Percentiles rank a stretch among this genome's conserved stretches.
phyloP scores from a whole-genome alignment of 2,888 invertebrate genomes.

The Clanis bilineata region DNA sequence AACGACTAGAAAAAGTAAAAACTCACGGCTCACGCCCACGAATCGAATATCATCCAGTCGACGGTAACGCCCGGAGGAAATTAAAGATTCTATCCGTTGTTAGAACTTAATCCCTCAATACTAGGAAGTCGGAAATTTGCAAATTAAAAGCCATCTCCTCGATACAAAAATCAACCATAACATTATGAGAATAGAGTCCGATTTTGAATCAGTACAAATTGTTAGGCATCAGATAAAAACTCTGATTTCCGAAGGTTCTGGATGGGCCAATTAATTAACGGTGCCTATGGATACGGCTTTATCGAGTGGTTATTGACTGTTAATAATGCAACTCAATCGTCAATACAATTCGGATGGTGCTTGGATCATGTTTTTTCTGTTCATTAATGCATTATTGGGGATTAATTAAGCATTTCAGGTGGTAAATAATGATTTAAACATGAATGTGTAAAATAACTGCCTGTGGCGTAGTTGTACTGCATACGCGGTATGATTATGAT shows the following conservation, averaged over 20 bases:
- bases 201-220: constrained; percentile 24
- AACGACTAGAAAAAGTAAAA: constrained; percentile 22
- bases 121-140: constrained; percentile 77
- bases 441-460: too few species aligned
- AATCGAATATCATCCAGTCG: constrained; percentile 58
- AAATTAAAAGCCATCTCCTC: constrained; percentile 60
- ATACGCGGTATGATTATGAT: too few species aligned
- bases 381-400: neutral
- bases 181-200: constrained; percentile 27
- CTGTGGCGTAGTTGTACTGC: too few species aligned
- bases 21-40: constrained; percentile 39
- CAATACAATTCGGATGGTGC: neutral
- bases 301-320: constrained; percentile 39
- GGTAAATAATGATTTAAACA: neutral
- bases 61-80: constrained; percentile 71
- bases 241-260: constrained; percentile 60
- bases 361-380: neutral
- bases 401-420: neutral
- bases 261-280: constrained; percentile 74
- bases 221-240: constrained; percentile 62
- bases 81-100: constrained; percentile 78
- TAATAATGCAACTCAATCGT: constrained; percentile 17
- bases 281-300: constrained; percentile 55
- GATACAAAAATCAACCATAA: neutral
- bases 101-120: constrained; percentile 72